Evolutionary conservation across 1,140 invertebrate species (phyloP).

Genomic region (Meloidogyne hapla): DNA sequence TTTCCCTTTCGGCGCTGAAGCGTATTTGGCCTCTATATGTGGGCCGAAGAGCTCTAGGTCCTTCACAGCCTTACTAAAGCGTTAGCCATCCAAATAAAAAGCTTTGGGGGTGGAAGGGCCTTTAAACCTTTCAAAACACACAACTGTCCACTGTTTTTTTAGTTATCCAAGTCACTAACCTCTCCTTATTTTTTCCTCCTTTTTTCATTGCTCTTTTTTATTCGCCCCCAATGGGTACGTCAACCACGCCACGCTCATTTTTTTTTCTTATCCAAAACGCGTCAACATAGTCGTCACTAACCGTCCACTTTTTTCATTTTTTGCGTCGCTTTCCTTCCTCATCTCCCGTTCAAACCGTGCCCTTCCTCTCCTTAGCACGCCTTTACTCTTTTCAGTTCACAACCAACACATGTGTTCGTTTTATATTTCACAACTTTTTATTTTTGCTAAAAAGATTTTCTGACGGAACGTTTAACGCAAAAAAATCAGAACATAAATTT

Average conservation of each 20-base stretch:
- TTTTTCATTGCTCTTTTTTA: background rate
- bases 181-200: background rate
- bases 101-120: background rate
- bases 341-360: background rate
- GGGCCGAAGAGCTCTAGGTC: background rate
- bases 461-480: background rate
- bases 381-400: background rate
- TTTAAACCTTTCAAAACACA: background rate
- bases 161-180: background rate
- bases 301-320: background rate
- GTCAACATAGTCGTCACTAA: constrained; percentile 5
- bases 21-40: background rate
- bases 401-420: background rate
- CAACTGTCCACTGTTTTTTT: background rate
- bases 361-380: constrained; percentile 4
- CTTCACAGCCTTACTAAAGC: background rate
- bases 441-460: background rate
- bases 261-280: constrained; percentile 6
- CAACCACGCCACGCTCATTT: background rate
- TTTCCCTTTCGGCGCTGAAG: background rate
- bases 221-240: background rate
- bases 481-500: constrained; percentile 4
- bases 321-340: background rate
- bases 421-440: background rate
- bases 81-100: background rate